phyloP scores from a whole-genome alignment of 1,140 invertebrate species.

The Calliphora vicina region DNA sequence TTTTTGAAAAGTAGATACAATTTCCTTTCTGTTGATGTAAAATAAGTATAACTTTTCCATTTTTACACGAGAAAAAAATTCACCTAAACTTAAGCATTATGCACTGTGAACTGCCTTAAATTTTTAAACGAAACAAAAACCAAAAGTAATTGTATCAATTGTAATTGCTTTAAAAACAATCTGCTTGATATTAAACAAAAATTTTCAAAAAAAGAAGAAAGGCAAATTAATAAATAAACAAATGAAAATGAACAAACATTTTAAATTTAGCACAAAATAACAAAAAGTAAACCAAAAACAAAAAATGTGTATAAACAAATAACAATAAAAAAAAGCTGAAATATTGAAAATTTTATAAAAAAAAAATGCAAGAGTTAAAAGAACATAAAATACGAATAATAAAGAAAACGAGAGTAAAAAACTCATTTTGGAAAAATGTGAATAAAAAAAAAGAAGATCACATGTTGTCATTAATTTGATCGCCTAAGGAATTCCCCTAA shows the following conservation, averaged over 20 bases:
- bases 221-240: background rate
- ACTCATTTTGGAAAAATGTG: background rate
- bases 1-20: too few relatives aligned
- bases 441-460: background rate
- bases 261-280: background rate
- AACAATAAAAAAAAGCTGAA: background rate
- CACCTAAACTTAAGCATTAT: too few relatives aligned
- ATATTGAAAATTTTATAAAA: background rate
- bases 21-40: too few relatives aligned
- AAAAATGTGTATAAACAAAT: background rate
- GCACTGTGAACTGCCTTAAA: too few relatives aligned
- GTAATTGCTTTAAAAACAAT: too few relatives aligned
- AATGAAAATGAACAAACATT: background rate
- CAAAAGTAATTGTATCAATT: too few relatives aligned
- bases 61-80: too few relatives aligned
- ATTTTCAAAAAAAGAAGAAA: background rate
- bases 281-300: background rate
- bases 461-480: background rate
- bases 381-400: background rate
- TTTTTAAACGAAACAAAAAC: too few relatives aligned
- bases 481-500: background rate
- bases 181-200: background rate
- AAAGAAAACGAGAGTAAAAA: background rate
- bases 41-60: too few relatives aligned
- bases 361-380: background rate